These are phyloP conservation scores for Bursaphelenchus okinawaensis DNA, from an alignment of 2,888 invertebrate genomes.

Conservation along the genomic window DNA sequence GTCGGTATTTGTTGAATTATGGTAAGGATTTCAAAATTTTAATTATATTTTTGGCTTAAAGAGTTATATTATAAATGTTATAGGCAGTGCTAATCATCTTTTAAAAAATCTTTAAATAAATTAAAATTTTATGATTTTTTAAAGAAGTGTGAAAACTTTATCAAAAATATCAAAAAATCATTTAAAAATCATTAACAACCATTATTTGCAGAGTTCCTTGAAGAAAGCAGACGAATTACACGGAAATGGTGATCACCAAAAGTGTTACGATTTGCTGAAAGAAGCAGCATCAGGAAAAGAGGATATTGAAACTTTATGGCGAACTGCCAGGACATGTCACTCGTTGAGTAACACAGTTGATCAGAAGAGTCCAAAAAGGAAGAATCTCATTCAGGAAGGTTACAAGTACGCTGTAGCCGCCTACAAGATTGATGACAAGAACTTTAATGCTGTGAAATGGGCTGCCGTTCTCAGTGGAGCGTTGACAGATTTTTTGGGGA, in stretches of 20 bases:
- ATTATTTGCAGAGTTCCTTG: constrained; percentile 19
- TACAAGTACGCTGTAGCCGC: constrained; percentile 42
- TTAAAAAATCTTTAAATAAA: too few species aligned
- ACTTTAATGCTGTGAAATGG: constrained; percentile 48
- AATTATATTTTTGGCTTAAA: too few species aligned
- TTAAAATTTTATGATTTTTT: too few species aligned
- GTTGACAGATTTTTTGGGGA: constrained; percentile 43
- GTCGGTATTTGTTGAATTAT: too few species aligned
- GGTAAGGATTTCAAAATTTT: too few species aligned
- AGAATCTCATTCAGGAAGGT: constrained; percentile 43
- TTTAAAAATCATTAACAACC: too few species aligned
- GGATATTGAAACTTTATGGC: constrained; percentile 43
- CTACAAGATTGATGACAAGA: constrained; percentile 29
- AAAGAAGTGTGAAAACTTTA: too few species aligned
- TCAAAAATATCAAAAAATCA: too few species aligned
- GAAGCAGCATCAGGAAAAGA: constrained; percentile 26
- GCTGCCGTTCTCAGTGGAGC: constrained; percentile 47
- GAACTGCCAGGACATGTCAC: constrained; percentile 44
- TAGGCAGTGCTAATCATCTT: too few species aligned
- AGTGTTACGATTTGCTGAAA: constrained; percentile 34
- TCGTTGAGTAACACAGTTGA: constrained; percentile 20
- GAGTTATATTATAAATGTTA: too few species aligned
- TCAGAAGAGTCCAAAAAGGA: constrained; percentile 35
- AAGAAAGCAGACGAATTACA: constrained; percentile 29
- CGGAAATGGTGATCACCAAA: constrained; percentile 24